These are phyloP conservation scores for Bovichtus variegatus DNA, from an alignment of 2,797 vertebrate genomes.

Conservation along the genomic window DNA sequence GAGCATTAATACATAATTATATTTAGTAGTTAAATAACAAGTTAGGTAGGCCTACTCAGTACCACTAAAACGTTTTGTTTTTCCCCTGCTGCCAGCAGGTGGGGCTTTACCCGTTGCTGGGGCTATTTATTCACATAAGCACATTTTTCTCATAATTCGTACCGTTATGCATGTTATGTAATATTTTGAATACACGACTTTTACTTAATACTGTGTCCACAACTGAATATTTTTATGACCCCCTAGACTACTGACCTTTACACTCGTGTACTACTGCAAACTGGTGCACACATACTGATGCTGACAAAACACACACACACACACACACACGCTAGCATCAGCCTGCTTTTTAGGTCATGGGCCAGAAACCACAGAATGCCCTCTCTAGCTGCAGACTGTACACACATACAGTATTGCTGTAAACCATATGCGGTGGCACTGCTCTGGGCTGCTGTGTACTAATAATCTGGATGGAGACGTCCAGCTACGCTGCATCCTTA, in stretches of 20 bases:
- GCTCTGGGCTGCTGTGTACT: conserved; percentile 19
- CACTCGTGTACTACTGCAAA: background rate
- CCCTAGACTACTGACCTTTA: background rate
- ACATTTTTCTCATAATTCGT: background rate
- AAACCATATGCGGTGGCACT: conserved; percentile 27
- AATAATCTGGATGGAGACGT: conserved; percentile 37
- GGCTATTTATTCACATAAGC: background rate
- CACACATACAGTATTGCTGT: background rate
- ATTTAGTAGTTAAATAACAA: background rate
- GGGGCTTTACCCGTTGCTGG: background rate
- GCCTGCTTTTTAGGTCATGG: background rate
- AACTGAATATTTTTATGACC: background rate
- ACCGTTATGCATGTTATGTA: background rate
- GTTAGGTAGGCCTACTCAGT: background rate
- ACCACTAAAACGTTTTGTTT: background rate
- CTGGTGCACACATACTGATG: conserved; percentile 2
- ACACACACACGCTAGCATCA: background rate
- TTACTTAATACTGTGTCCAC: background rate
- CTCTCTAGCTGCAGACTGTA: conserved; percentile 9
- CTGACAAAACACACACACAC: background rate
- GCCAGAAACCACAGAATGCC: background rate
- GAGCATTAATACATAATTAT: background rate
- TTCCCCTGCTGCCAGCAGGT: background rate
- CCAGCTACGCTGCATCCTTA: conserved; percentile 30
- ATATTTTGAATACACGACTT: background rate